These are phyloP conservation scores for Theristicus caerulescens DNA, from an alignment of 2,113 vertebrate species.

Conservation along the genomic window DNA sequence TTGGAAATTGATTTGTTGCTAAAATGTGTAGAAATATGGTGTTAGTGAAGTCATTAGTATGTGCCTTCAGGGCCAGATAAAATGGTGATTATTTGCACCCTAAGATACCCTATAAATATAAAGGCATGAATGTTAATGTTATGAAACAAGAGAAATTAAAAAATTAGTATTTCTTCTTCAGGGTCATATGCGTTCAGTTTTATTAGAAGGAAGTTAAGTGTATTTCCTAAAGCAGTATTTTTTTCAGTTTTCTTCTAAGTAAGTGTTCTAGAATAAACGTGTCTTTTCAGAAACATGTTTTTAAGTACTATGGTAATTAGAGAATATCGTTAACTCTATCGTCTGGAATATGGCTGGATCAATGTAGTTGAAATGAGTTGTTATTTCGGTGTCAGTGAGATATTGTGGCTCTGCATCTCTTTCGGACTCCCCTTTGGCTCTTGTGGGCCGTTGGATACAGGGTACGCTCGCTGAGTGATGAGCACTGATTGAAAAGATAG, in stretches of 20 bases:
- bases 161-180: neutral
- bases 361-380: neutral
- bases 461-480: neutral
- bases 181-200: fast-evolving
- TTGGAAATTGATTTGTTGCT: neutral
- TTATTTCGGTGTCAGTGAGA: neutral
- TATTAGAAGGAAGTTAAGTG: neutral
- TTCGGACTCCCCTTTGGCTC: neutral
- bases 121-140: neutral
- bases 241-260: neutral
- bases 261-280: fast-evolving
- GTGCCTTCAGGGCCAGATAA: neutral
- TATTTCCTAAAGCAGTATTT: neutral
- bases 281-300: neutral
- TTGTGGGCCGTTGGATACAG: neutral
- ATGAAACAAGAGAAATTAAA: neutral
- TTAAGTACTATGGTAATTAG: neutral
- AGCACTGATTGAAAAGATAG: neutral
- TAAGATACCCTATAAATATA: neutral
- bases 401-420: neutral
- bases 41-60: neutral
- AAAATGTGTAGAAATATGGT: neutral
- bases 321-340: neutral
- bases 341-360: neutral
- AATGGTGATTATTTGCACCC: neutral